Evolutionary conservation across 2,888 invertebrate genomes (phyloP), one percentile per base, ranked within the genome.

Genomic region (Hyalella azteca): DNA sequence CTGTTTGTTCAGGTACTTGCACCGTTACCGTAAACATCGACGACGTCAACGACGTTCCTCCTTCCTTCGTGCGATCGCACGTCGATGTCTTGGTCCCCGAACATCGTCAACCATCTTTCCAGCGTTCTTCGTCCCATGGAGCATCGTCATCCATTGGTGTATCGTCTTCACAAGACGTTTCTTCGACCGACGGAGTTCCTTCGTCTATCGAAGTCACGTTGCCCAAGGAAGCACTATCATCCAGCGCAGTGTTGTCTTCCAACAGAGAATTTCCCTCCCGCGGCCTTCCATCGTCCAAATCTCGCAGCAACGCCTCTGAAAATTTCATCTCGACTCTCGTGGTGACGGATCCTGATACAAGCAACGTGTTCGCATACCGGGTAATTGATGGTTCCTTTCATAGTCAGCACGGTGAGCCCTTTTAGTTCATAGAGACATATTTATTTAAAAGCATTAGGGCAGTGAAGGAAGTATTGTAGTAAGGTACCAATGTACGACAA

Each of bases 31-130:
- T 98, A 90, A 91, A 96, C 87, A 95, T 99, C 59, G 95, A 95
- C 89, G 98, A 98, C 89, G 95, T 97, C 87, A 98, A 98, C 89
- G 98, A 98, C 89, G 97, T 98, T 95, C 95, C 96, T 80, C 98
- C 98, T 29, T 94, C 94, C 87, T 97, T 96, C 87, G 95, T 95
- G 85, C 96, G 96, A 89, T 96, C 96, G 96, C 93, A 94, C 86
- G 96, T 96, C 7, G 96, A 96, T 89, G 96, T 96, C 81, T 96
- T 96, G 88, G 96, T 96, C 90, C 96, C 96, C 26, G 96, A 96
- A 89, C 96, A 96, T 77, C 93, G 93, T 29, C 7, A 19, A 4
- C 66, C 36, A 0, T n/a, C n/a, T n/a, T n/a, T n/a, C n/a, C n/a
- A n/a, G n/a, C n/a, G n/a, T n/a, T n/a, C n/a, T n/a, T n/a, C n/a